Conservation (phyloP, 2,888 invertebrate genomes). For the Galeruca laticollis region DNA sequence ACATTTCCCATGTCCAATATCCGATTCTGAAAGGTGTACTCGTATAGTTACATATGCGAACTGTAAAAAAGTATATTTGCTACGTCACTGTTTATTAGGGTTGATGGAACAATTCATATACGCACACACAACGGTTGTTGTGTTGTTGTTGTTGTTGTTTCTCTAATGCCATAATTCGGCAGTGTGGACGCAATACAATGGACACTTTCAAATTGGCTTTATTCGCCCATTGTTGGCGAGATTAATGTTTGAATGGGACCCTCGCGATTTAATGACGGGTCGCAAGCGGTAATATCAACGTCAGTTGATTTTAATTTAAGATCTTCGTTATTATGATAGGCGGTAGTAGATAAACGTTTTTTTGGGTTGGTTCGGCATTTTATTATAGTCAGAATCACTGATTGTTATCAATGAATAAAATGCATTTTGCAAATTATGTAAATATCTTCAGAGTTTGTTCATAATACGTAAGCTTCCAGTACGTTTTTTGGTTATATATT, state of each 20-base stretch:
- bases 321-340: constrained; percentile 36
- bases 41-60: neutral
- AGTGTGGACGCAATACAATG: constrained; percentile 45
- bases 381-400: neutral
- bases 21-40: too few relatives aligned
- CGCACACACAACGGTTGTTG: constrained; percentile 43
- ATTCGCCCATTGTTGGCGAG: constrained; percentile 45
- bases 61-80: neutral
- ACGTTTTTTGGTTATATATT: neutral
- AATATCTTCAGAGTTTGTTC: neutral
- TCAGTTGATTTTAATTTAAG: constrained; percentile 40
- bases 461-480: neutral
- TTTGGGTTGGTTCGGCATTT: constrained; percentile 19
- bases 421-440: constrained; percentile 1
- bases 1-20: too few relatives aligned
- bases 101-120: constrained; percentile 46
- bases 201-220: constrained; percentile 49
- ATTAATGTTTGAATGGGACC: constrained; percentile 42
- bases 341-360: constrained; percentile 30
- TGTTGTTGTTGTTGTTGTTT: constrained; percentile 46
- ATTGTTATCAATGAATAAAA: neutral
- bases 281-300: constrained; percentile 34
- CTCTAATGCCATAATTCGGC: constrained; percentile 47
- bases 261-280: constrained; percentile 44
- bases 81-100: constrained; percentile 23